Percentiles rank a stretch among this genome's conserved stretches.
Conservation (phyloP, 2,113 vertebrate genomes). For the Azemiops feae region DNA sequence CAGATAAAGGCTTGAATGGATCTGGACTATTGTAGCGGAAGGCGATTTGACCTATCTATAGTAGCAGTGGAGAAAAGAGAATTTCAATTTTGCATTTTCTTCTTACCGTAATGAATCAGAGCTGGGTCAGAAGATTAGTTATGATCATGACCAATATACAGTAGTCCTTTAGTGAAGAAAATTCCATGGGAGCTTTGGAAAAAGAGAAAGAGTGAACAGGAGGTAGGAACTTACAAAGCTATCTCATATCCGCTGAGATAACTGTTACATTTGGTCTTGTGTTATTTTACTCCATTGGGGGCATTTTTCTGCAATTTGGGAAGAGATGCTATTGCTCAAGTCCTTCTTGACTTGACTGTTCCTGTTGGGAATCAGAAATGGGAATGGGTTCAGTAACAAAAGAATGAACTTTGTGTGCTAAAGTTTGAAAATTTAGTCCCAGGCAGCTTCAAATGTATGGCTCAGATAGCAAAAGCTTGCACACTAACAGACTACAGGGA, state of each 20-base stretch:
- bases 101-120: background rate
- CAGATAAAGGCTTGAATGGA: background rate
- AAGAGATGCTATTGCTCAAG: background rate
- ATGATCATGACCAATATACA: background rate
- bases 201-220: background rate
- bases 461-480: background rate
- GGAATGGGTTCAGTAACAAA: background rate
- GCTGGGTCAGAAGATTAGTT: too few relatives aligned
- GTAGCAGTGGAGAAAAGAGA: background rate
- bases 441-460: background rate
- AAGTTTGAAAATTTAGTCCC: background rate
- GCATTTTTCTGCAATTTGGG: background rate
- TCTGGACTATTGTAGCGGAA: background rate
- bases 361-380: background rate
- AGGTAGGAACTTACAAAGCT: background rate
- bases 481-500: background rate
- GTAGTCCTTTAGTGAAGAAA: background rate
- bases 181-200: background rate
- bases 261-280: background rate
- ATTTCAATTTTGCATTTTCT: background rate
- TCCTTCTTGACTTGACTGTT: background rate
- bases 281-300: background rate
- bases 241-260: background rate
- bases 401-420: background rate
- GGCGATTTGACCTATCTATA: background rate